Evolutionary conservation across 2,888 invertebrate species (phyloP), one percentile per base, ranked within the genome.

Genomic region (Calameuta filiformis): DNA sequence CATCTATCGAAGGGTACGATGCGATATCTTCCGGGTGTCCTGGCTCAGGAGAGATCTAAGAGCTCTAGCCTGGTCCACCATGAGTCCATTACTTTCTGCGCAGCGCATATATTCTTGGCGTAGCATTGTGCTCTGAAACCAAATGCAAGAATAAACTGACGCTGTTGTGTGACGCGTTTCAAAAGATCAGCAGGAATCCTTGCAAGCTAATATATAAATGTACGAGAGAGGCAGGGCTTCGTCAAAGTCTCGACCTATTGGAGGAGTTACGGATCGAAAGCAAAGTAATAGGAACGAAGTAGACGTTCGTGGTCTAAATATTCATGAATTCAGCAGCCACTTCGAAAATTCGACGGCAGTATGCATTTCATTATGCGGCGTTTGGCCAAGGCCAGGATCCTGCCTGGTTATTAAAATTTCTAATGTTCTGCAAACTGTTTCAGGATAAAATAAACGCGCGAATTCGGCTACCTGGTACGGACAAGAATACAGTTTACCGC

Each of bases 361-460:
- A 9, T 71, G 71, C 71, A 71, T 71, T 69, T 71, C 71, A 71
- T 71, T 71, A 71, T 71, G 71, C 71, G 71, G 71, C 56, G 56
- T 56, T 56, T 56, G 23, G 56, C 56, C 56, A 56, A 56, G 56
- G 56, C 23, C 23, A 56, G 9, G 56, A 56, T 56, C 23, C 23
- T 56, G 15, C 4, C 15, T 40, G 9, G 23, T 23, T 56, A 56
- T 56, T 71, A 71, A 71, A 71, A 71, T 71, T 23, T 31, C 12
- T 12, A 71, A 34, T 15, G 71, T 3, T 71, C 71, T 31, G 56
- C 1, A 56, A 56, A 23, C 56, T 56, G 56, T 56, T 56, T 23
- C 9, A 23, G 23, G 56, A 56, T 23, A 6, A 56, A 56, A 56
- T 23, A 23, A 23, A 56, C 23, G 2, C 23, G 23, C 23, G 9